Percentiles rank a stretch among this genome's conserved stretches.
Evolutionary conservation across 2,888 invertebrate species (phyloP).

Genomic region (Thymelicus sylvestris): DNA sequence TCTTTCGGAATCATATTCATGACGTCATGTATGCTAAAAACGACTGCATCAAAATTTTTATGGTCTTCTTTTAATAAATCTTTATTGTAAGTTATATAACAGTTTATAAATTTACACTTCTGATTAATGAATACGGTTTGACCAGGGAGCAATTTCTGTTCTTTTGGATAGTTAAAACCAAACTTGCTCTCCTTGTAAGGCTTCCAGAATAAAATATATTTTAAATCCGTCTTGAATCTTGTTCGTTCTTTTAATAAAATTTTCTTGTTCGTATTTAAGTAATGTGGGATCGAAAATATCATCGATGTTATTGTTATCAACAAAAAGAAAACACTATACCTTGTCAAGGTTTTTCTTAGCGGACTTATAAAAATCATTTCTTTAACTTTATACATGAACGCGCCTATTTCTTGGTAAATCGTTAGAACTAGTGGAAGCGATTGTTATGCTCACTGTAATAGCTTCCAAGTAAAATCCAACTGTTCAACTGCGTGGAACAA

Average conservation of each 20-base stretch:
- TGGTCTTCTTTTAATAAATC: slow-evolving; percentile 52
- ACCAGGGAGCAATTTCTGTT: slow-evolving; percentile 51
- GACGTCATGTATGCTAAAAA: slow-evolving; percentile 61
- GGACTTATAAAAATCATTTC: slow-evolving; percentile 59
- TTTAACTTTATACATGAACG: slow-evolving; percentile 55
- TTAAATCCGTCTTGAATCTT: slow-evolving; percentile 65
- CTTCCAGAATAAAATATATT: slow-evolving; percentile 72
- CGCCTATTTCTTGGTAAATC: slow-evolving; percentile 1
- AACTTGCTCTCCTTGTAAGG: slow-evolving; percentile 43
- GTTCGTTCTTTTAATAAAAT: slow-evolving; percentile 18
- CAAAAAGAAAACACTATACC: slow-evolving; percentile 5
- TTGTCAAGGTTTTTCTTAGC: slow-evolving; percentile 6
- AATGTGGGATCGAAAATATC: slow-evolving; percentile 55
- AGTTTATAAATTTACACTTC: slow-evolving; percentile 67
- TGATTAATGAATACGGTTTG: slow-evolving; percentile 65
- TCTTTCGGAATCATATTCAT: slow-evolving; percentile 49
- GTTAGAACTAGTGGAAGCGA: background rate
- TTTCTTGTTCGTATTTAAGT: slow-evolving; percentile 41
- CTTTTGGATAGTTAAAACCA: slow-evolving; percentile 40
- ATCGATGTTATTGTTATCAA: slow-evolving; percentile 47
- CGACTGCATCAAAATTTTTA: slow-evolving; percentile 65
- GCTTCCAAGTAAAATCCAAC: background rate
- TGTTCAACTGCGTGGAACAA: slow-evolving; percentile 10
- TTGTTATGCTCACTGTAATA: background rate
- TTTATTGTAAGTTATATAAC: slow-evolving; percentile 67